Evolutionary conservation across 1,140 invertebrate species (phyloP).

Genomic region (Eriosoma lanigerum): DNA sequence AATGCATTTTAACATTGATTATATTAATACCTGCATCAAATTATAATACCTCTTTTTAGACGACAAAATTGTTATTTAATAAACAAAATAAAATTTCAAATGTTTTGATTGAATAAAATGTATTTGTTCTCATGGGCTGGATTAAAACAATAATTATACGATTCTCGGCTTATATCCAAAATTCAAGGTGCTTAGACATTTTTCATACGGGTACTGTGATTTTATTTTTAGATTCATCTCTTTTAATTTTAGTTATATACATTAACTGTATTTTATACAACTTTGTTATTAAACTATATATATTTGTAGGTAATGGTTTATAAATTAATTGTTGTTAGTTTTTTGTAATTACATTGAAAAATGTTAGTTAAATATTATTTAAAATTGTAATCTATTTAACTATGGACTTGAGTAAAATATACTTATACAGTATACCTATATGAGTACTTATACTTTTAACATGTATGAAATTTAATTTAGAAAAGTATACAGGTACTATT

Average conservation of each 20-base stretch:
- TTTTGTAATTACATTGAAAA: no score
- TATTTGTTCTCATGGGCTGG: conserved; percentile 4
- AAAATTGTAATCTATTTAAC: no score
- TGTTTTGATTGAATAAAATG: not conserved
- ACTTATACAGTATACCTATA: no score
- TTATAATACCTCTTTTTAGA: no score
- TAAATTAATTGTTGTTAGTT: not conserved
- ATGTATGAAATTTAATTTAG: no score
- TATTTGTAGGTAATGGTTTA: not conserved
- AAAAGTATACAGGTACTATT: no score
- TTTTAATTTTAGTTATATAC: conserved; percentile 27
- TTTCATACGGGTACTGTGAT: conserved; percentile 18
- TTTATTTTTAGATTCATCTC: conserved; percentile 37
- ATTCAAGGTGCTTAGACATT: conserved; percentile 33
- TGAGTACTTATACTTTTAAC: no score
- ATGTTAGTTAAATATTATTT: no score
- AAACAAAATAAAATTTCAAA: not conserved
- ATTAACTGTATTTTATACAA: not conserved
- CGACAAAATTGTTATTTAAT: no score
- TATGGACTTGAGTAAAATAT: no score
- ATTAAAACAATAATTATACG: conserved; percentile 43
- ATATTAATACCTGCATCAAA: no score
- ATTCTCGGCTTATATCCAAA: conserved; percentile 36
- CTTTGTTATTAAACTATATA: not conserved
- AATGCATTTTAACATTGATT: no score